Evolutionary conservation across 2,113 vertebrate species (phyloP).

Genomic region (Merops nubicus): DNA sequence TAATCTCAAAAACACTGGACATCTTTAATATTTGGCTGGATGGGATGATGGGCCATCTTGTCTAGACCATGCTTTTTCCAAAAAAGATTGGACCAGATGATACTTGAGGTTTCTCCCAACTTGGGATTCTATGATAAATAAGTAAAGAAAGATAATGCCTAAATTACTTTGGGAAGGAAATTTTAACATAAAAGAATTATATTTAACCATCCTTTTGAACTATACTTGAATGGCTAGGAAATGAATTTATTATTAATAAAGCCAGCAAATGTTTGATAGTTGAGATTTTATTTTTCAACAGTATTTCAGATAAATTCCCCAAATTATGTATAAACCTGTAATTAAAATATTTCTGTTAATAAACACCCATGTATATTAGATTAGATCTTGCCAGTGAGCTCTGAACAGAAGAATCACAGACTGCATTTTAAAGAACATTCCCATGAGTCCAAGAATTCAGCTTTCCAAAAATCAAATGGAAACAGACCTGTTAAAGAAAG

Average conservation of each 20-base stretch:
- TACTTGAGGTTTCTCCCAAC: not conserved
- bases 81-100: not conserved
- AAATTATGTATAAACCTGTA: not conserved
- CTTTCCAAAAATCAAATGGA: slow-evolving; percentile 28
- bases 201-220: not conserved
- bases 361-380: not conserved
- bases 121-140: not conserved
- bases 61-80: not conserved
- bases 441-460: not conserved
- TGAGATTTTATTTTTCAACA: not conserved
- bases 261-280: not conserved
- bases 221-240: not conserved
- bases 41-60: not conserved
- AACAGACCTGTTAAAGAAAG: not conserved
- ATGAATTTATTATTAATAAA: not conserved
- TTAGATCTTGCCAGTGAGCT: not conserved
- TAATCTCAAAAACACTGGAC: not conserved
- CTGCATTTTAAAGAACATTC: not conserved
- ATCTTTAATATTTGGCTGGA: not conserved
- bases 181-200: not conserved
- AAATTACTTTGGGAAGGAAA: not conserved
- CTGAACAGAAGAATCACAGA: not conserved
- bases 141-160: not conserved
- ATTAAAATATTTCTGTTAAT: not conserved
- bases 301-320: not conserved